Percentiles rank a stretch among this genome's conserved stretches.
phyloP scores from a whole-genome alignment of 2,888 invertebrate genomes.

The Strigamia transsilvanica region DNA sequence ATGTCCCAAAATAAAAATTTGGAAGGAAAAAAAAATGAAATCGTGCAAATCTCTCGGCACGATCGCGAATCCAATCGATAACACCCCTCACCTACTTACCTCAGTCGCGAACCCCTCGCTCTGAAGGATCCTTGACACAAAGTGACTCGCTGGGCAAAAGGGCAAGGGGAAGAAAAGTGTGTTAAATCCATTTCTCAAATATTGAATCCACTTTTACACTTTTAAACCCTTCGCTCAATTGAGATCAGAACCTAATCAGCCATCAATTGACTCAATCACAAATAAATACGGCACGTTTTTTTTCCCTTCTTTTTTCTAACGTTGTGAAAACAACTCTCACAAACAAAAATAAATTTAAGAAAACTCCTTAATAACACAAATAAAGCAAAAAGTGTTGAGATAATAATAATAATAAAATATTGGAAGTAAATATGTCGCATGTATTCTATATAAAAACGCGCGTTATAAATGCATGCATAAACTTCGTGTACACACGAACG shows the following conservation, averaged over 20 bases:
- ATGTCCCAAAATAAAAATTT: background rate
- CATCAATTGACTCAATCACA: background rate
- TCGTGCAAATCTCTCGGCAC: slow-evolving; percentile 17
- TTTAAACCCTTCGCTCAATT: slow-evolving; percentile 11
- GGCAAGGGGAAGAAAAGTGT: slow-evolving; percentile 26
- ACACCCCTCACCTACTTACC: slow-evolving; percentile 16
- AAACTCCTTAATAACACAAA: too few species aligned
- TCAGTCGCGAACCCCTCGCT: slow-evolving; percentile 30
- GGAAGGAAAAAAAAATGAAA: background rate
- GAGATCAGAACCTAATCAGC: background rate
- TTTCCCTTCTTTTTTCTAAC: background rate
- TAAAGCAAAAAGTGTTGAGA: too few species aligned
- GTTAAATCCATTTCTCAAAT: slow-evolving; percentile 30
- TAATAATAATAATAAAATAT: background rate
- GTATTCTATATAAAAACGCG: background rate
- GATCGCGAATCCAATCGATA: slow-evolving; percentile 17
- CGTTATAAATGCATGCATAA: background rate
- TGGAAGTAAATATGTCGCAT: background rate
- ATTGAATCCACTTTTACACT: slow-evolving; percentile 30
- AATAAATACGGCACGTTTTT: background rate
- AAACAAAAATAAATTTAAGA: too few species aligned
- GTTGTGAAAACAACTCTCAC: too few species aligned
- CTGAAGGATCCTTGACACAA: slow-evolving; percentile 30
- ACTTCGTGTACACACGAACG: slow-evolving; percentile 9
- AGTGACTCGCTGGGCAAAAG: slow-evolving; percentile 30